phyloP scores from a whole-genome alignment of 2,113 vertebrate genomes.

The Carassius auratus region DNA sequence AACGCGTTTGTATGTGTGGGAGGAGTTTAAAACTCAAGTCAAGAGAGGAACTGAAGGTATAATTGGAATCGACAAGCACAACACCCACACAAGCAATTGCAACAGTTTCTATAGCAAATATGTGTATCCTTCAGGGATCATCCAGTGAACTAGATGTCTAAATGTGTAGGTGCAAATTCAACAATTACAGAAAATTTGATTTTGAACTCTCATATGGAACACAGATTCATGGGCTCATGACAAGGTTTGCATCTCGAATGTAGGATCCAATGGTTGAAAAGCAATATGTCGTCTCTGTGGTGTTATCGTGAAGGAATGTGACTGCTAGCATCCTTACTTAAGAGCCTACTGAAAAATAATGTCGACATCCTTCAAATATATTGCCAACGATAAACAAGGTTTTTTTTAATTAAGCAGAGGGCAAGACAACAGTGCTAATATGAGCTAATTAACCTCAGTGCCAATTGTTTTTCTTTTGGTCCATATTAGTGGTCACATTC shows the following conservation, averaged over 20 bases:
- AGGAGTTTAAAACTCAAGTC: background rate
- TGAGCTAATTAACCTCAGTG: too few relatives aligned
- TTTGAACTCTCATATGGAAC: background rate
- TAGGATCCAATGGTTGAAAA: background rate
- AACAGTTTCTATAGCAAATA: too few relatives aligned
- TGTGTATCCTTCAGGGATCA: background rate
- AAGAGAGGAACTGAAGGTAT: background rate
- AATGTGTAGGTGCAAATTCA: slow-evolving; percentile 1
- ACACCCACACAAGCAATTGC: background rate
- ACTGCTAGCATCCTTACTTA: background rate
- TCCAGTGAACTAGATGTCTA: background rate
- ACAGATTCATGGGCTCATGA: background rate
- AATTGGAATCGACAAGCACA: slow-evolving; percentile 12
- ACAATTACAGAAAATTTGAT: background rate
- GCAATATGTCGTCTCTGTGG: background rate
- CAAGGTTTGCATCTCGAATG: background rate
- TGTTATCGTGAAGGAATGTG: background rate
- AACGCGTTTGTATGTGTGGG: background rate
- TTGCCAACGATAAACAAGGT: too few relatives aligned
- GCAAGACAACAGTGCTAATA: too few relatives aligned
- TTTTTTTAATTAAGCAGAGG: too few relatives aligned
- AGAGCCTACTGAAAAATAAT: background rate
- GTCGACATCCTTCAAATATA: too few relatives aligned
- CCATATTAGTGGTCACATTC: too few relatives aligned
- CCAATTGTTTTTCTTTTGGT: too few relatives aligned